phyloP scores from a whole-genome alignment of 1,140 invertebrate species.

The Drosophila littoralis region DNA sequence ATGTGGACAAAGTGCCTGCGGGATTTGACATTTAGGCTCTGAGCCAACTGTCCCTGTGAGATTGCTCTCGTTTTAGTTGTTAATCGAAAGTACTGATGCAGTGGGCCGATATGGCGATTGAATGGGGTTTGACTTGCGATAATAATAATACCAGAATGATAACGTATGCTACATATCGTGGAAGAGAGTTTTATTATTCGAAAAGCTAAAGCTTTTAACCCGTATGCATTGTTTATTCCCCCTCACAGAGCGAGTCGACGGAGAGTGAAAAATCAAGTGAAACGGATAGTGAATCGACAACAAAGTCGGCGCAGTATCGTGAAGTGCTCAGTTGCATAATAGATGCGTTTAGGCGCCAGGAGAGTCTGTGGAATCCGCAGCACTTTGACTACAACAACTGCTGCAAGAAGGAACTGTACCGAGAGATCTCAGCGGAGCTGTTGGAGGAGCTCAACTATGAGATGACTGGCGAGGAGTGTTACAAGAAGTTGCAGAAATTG shows the following conservation, averaged over 20 bases:
- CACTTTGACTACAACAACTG: conserved; percentile 66
- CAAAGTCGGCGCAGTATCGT: conserved; percentile 60
- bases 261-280: conserved; percentile 73
- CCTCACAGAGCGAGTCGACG: conserved; percentile 49
- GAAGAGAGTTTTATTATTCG: neutral
- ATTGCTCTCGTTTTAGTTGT: too few species aligned
- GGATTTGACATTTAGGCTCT: too few species aligned
- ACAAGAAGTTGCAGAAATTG: conserved; percentile 72
- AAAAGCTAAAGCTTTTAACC: too few species aligned
- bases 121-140: too few species aligned
- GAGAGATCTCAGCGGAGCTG: conserved; percentile 65
- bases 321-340: conserved; percentile 71
- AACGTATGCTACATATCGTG: too few species aligned
- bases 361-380: conserved; percentile 75
- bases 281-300: conserved; percentile 65
- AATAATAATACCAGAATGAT: too few species aligned
- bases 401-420: conserved; percentile 64
- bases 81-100: too few species aligned
- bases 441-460: conserved; percentile 65
- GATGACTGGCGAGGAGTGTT: conserved; percentile 71
- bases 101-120: too few species aligned
- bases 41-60: too few species aligned
- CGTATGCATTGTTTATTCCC: neutral
- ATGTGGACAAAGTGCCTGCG: too few species aligned
- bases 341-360: conserved; percentile 60